Percentiles rank a stretch among this genome's conserved stretches.
Evolutionary conservation across 2,888 invertebrate species (phyloP).

Genomic region (Thelaira solivaga): DNA sequence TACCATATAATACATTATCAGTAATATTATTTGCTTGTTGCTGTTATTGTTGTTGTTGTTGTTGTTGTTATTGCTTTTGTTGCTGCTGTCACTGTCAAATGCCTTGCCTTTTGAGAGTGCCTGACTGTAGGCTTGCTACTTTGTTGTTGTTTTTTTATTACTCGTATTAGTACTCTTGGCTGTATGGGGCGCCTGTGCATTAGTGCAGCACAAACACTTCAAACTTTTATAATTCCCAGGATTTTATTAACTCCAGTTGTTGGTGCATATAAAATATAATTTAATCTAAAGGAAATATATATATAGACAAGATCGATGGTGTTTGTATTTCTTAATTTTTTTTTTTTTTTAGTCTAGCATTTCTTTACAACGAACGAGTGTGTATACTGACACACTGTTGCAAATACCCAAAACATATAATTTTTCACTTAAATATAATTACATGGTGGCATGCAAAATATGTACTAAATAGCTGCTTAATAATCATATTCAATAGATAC

Average conservation of each 20-base stretch:
- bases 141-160: not conserved
- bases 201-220: constrained; percentile 17
- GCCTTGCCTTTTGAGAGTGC: constrained; percentile 7
- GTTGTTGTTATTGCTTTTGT: not conserved
- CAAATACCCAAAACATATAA: constrained; percentile 55
- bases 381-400: not conserved
- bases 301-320: constrained; percentile 53
- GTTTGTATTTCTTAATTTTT: constrained; percentile 33
- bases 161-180: too few species aligned
- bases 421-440: constrained; percentile 66
- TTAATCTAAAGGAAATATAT: not conserved
- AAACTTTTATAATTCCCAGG: constrained; percentile 34
- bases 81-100: not conserved
- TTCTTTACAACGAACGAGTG: not conserved
- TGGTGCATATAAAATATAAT: not conserved
- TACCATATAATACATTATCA: constrained; percentile 21
- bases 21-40: too few species aligned
- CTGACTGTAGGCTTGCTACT: not conserved
- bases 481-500: constrained; percentile 43
- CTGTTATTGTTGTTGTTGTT: not conserved
- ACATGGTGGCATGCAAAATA: constrained; percentile 59
- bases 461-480: constrained; percentile 55
- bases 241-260: not conserved
- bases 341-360: not conserved
- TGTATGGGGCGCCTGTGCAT: constrained; percentile 49